These are phyloP conservation scores for Sternotherus odoratus DNA, from an alignment of 2,797 vertebrate species.

Conservation along the genomic window DNA sequence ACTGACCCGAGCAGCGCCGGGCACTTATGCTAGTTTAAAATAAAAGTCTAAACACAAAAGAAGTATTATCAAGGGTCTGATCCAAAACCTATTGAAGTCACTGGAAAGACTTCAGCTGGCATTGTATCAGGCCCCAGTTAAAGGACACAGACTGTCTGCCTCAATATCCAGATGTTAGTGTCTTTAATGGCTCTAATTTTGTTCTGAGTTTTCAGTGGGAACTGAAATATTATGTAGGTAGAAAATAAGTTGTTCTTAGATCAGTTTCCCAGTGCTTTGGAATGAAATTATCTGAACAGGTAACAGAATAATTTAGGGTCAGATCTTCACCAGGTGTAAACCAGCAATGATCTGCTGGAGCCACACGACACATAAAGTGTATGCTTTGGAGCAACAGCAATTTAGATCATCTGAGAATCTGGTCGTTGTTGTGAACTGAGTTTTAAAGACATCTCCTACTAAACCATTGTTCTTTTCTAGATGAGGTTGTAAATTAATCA, in stretches of 20 bases:
- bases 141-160: background rate
- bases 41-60: background rate
- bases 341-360: background rate
- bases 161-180: background rate
- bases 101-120: background rate
- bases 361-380: background rate
- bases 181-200: background rate
- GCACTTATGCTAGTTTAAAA: no score
- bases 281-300: background rate
- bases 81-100: background rate
- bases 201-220: background rate
- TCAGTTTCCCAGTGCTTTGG: background rate
- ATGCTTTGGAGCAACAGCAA: no score
- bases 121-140: background rate
- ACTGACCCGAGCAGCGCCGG: no score
- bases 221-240: background rate
- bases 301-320: background rate
- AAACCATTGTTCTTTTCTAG: conserved; percentile 23
- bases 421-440: conserved; percentile 16
- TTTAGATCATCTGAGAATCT: background rate
- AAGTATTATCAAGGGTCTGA: background rate
- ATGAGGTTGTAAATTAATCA: conserved; percentile 49
- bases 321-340: background rate
- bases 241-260: background rate
- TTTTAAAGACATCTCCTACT: conserved; percentile 25